Base-by-base conservation (phyloP, 2,797 vertebrate genomes). In the Argyrosomus regius region DNA sequence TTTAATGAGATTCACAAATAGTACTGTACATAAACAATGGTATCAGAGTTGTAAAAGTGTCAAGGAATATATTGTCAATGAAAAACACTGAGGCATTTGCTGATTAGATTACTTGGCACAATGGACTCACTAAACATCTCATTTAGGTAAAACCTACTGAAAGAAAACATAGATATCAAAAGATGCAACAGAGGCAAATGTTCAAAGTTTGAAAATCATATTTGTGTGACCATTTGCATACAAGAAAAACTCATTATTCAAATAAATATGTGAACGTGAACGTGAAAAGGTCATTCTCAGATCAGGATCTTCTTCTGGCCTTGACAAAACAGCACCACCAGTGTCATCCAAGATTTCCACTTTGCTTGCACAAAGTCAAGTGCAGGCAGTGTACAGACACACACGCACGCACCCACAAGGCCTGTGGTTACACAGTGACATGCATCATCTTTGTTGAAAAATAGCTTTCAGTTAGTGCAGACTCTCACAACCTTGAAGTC, bases 351-450 rank as follows among this genome's bases (percentile, higher is more conserved):
- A 79, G 77, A 87, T 77, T 81, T 81, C 71, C 66, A 73, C 81
- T 79, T 76, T 83, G 83, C 81, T 82, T 75, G 77, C 81, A 85
- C 77, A 85, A 79, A 86, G 83, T 87, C 85, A 86, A 85, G 86
- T 86, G 81, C 75, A 84, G 91, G 84, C 80, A 35, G 72, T 56
- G n/a, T 7, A 20, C 6, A 24, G 50, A 39, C 62, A 41, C 14
- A 48, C 50, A 60, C 14, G 61, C 35, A 62, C 57, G 35, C 39
- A 78, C 4, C 35, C 57, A 28, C 39, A 39, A 24, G n/a, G 14
- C 58, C 54, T 68, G 14, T 68, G 43, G 54, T 58, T 72, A 62
- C 50, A 75, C 20, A 61, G 13, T 63, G 56, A 84, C 58, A 76
- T 4, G 4, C 73, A 81, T 48, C 58, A 58, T 67, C 50, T 63